Percentiles rank a stretch among this genome's conserved stretches.
phyloP scores from a whole-genome alignment of 2,113 vertebrate genomes.

The Calyptommatus sinebrachiatus region DNA sequence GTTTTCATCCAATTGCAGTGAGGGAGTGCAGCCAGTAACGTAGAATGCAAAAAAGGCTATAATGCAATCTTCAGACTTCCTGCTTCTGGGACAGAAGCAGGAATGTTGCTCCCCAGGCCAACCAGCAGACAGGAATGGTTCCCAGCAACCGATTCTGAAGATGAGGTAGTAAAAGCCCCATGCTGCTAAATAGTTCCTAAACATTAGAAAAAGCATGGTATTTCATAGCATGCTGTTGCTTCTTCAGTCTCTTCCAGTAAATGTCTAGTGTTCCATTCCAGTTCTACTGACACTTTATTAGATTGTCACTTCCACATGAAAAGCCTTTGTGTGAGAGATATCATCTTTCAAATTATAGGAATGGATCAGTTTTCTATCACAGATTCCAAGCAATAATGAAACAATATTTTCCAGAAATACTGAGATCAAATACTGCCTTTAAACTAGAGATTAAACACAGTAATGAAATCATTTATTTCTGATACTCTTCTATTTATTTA shows the following conservation, averaged over 20 bases:
- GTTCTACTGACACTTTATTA: slow-evolving; percentile 30
- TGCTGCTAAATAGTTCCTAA: slow-evolving; percentile 11
- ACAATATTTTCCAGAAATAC: slow-evolving; percentile 55
- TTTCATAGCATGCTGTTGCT: slow-evolving; percentile 4
- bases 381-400: slow-evolving; percentile 62
- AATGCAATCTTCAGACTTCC: too few relatives aligned
- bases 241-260: background rate
- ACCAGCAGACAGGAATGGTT: too few relatives aligned
- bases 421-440: slow-evolving; percentile 41
- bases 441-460: slow-evolving; percentile 42
- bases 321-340: slow-evolving; percentile 44
- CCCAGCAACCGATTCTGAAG: too few relatives aligned
- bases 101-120: too few relatives aligned
- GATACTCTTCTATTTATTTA: slow-evolving; percentile 39
- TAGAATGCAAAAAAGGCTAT: too few relatives aligned
- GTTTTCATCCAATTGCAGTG: too few relatives aligned
- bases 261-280: background rate
- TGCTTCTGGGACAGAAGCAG: too few relatives aligned
- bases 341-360: slow-evolving; percentile 15
- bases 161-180: background rate
- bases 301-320: slow-evolving; percentile 37
- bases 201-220: background rate
- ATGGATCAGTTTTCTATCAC: slow-evolving; percentile 58
- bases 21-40: too few relatives aligned
- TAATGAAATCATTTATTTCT: slow-evolving; percentile 43